Conservation (phyloP, 2,797 vertebrate genomes). For the Naso thynnoides region DNA sequence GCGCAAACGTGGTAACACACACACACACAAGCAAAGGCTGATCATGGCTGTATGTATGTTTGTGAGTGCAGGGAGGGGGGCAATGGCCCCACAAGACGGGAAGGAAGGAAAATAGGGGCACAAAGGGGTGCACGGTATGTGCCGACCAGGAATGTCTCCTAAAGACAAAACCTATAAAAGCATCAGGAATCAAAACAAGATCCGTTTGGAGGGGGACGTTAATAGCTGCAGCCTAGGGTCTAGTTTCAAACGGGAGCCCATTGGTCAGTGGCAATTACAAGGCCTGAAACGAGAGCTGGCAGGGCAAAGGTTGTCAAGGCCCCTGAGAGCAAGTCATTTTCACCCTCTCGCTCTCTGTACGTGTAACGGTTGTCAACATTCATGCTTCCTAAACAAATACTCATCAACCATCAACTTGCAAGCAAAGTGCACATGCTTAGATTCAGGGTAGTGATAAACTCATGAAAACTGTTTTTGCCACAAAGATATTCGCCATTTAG, state of each 20-base stretch:
- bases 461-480: background rate
- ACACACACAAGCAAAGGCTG: conserved; percentile 32
- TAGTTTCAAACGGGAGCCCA: conserved; percentile 80
- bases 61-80: conserved; percentile 62
- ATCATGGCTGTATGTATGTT: conserved; percentile 73
- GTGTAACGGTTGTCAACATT: conserved; percentile 76
- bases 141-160: conserved; percentile 83
- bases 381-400: conserved; percentile 74
- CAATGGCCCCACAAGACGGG: conserved; percentile 81
- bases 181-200: conserved; percentile 84
- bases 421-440: conserved; percentile 16
- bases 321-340: conserved; percentile 80
- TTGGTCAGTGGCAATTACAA: conserved; percentile 82
- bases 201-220: conserved; percentile 74
- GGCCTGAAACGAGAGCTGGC: conserved; percentile 76
- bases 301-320: conserved; percentile 82
- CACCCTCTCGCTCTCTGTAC: conserved; percentile 70
- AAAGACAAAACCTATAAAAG: conserved; percentile 85
- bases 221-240: conserved; percentile 76
- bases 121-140: conserved; percentile 82
- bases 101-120: conserved; percentile 83
- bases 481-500: background rate
- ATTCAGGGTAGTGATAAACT: conserved; percentile 18
- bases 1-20: conserved; percentile 2
- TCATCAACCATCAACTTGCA: conserved; percentile 56